Base-by-base conservation (phyloP, 1,140 invertebrate species). In the Cylas formicarius region DNA sequence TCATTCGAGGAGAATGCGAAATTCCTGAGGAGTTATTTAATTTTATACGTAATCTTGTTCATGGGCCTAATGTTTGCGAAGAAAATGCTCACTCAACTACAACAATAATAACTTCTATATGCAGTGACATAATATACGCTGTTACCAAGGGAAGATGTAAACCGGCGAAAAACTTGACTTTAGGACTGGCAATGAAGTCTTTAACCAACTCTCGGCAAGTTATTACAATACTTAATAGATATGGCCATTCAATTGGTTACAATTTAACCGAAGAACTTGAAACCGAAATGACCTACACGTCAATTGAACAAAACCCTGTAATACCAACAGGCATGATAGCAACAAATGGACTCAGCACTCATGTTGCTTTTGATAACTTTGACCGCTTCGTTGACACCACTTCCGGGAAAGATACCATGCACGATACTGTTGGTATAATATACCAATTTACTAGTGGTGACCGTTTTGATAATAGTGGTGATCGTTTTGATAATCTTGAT, bases 371-470 rank as follows among this genome's bases (percentile, higher is more conserved):
- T 37, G 67, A 71, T 44, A 71, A 70, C 56, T 72, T 62, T 38
- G 68, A 71, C 52, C 47, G 65, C 1, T 67, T 54, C 29, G 65
- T 65, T n/a, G 64, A 72, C 29, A 70, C 67, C 11, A 10, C 38
- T 11, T 56, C 19, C 46, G 67, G 68, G 17, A 68, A 66, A 50
- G 64, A 67, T 43, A 72, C 67, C 4, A 22, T 71, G 34, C 65
- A 71, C 45, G 70, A 71, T 27, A 71, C 65, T 4, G 67, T 71
- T 3, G 67, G 68, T 6, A 69, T 71, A 8, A 65, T 64, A 28
- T 67, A 59, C 37, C 66, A 70, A 57, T 49, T 53, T 31, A 6
- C 19, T 43, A 31, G 28, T 4, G 4, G 11, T 31, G 28, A 5
- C 17, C n/a, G n/a, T n/a, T n/a, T n/a, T n/a, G n/a, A n/a, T n/a